Base-by-base conservation (phyloP, 2,888 invertebrate genomes). In the Mycalesis mineus region DNA sequence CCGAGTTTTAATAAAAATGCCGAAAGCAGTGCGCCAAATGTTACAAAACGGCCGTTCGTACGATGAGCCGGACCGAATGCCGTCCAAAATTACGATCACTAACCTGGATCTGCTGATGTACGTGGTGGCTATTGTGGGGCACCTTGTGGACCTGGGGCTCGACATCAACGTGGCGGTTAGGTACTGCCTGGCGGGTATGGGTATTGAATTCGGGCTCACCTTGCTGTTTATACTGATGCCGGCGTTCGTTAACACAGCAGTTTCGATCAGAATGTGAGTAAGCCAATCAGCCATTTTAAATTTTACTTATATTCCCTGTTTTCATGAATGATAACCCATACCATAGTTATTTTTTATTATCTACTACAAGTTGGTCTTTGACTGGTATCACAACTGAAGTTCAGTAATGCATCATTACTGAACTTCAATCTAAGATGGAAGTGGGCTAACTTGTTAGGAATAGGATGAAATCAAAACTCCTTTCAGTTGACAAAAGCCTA, bases 251-350 rank as follows among this genome's bases (percentile, higher is more conserved):
- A 95, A 94, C 76, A 94, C 94, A 9, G 91, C 92, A 9, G 92
- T 95, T 53, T 95, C 95, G 51, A 90, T 93, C 64, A 84, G 93
- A 78, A 95, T 95, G 95, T 94, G 80, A 90, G 91, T 91, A 60
- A 37, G 17, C 31, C n/a, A n/a, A n/a, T n/a, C n/a, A n/a, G n/a
- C n/a, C n/a, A n/a, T n/a, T n/a, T n/a, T n/a, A n/a, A n/a, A n/a
- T n/a, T n/a, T n/a, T n/a, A n/a, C n/a, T n/a, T n/a, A n/a, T n/a
- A n/a, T n/a, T n/a, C n/a, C n/a, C n/a, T n/a, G n/a, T n/a, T n/a
- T n/a, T n/a, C n/a, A n/a, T n/a, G n/a, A n/a, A n/a, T n/a, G n/a
- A n/a, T n/a, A n/a, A n/a, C n/a, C n/a, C n/a, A n/a, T n/a, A n/a
- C n/a, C n/a, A n/a, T n/a, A n/a, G n/a, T n/a, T n/a, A n/a, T 44